phyloP scores from a whole-genome alignment of 1,140 invertebrate genomes.

The Hycleus phaleratus region DNA sequence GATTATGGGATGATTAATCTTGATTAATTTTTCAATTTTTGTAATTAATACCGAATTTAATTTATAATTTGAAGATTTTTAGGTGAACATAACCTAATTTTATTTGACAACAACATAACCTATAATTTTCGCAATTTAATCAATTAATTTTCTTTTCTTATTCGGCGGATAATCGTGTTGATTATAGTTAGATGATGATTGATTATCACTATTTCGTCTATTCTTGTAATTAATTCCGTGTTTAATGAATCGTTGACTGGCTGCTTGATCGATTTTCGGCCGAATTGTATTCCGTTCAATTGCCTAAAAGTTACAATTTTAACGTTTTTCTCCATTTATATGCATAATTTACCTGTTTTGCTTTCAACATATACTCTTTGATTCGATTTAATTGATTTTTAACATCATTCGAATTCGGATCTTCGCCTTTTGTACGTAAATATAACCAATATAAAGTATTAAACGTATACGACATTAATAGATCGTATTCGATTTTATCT shows the following conservation, averaged over 20 bases:
- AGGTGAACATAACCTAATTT: slow-evolving; percentile 6
- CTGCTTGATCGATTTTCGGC: slow-evolving; percentile 47
- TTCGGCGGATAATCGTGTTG: slow-evolving; percentile 1
- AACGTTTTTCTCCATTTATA: slow-evolving; percentile 1
- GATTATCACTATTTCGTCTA: slow-evolving; percentile 7
- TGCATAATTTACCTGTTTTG: slow-evolving; percentile 43
- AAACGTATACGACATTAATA: slow-evolving; percentile 49
- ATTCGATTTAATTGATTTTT: slow-evolving; percentile 51
- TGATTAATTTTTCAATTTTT: too few species aligned
- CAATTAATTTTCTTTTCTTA: slow-evolving; percentile 26
- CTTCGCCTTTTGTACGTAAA: slow-evolving; percentile 47
- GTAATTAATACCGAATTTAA: too few species aligned
- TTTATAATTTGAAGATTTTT: too few species aligned
- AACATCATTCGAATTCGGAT: slow-evolving; percentile 48
- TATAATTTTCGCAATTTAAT: too few species aligned
- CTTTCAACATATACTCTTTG: slow-evolving; percentile 49
- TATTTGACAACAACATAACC: not conserved
- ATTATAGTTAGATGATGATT: not conserved
- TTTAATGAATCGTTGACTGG: slow-evolving; percentile 50
- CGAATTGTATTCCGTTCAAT: slow-evolving; percentile 47
- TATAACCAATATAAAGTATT: slow-evolving; percentile 55
- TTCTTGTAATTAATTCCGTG: slow-evolving; percentile 41
- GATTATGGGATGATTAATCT: too few species aligned
- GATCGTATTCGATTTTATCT: slow-evolving; percentile 52
- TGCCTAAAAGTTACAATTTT: slow-evolving; percentile 22